Evolutionary conservation across 2,113 vertebrate species (phyloP), one percentile per base, ranked within the genome.

Genomic region (Puntigrus tetrazona): DNA sequence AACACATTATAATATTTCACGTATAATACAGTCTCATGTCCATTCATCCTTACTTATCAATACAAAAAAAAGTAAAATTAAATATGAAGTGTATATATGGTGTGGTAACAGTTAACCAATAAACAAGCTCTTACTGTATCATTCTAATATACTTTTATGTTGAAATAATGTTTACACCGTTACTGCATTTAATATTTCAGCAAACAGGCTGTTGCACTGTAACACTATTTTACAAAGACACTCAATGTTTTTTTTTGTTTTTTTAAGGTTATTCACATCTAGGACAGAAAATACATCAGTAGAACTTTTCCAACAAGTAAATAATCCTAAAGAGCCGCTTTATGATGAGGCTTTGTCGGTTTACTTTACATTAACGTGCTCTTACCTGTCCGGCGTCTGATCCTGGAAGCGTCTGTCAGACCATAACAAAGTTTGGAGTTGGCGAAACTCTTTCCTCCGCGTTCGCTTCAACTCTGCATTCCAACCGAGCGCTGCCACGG

Each of bases 371-470:
- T 45, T 3, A 63, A 63, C n/a, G 16, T 18, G 57, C 20, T 74
- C 81, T 69, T 90, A 87, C 87, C 86, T 87, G 86, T 50, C 22
- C 9, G 20, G 10, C 70, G 18, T 73, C 41, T 79, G 22, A n/a
- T 59, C 47, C 57, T 73, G 9, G 36, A 85, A 57, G 59, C 69
- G 43, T 47, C 36, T 82, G 81, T 65, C 67, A 81, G 61, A 45
- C 81, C 81, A 82, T 41, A 78, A 29, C 82, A 85, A 81, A 83
- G 67, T 84, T 73, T 14, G 82, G 52, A n/a, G 47, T 16, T 22
- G 27, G 29, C 69, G 9, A 67, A 84, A 88, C 59, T 88, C 73
- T 77, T 50, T 59, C 25, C 34, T 61, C 13, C 4, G 47, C 75
- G 20, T 57, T 11, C 8, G 27, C 27, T 63, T 76, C 13, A 78